Evolutionary conservation across 2,888 invertebrate genomes (phyloP).

Genomic region (Oasisia sp.): DNA sequence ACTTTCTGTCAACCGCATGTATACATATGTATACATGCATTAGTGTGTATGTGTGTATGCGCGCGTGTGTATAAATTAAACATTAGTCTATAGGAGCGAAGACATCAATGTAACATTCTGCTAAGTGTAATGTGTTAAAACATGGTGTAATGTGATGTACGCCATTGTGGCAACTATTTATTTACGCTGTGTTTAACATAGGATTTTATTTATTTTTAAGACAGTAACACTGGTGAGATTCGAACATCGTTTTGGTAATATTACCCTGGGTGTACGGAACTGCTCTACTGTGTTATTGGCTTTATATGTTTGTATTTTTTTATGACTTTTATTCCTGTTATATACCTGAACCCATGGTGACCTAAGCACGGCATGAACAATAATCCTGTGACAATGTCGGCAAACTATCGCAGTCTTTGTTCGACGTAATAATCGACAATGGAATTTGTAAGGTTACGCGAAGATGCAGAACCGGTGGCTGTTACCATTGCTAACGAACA

Average conservation of each 20-base stretch:
- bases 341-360: not conserved
- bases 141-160: not conserved
- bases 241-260: not conserved
- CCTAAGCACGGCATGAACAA: not conserved
- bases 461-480: not conserved
- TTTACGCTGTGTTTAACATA: conserved; percentile 6
- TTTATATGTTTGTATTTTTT: not conserved
- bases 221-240: not conserved
- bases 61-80: too few relatives aligned
- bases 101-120: too few relatives aligned
- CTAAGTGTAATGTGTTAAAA: too few relatives aligned
- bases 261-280: not conserved
- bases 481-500: not conserved
- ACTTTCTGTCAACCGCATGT: too few relatives aligned
- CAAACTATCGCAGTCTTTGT: not conserved
- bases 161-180: not conserved
- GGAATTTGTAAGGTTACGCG: not conserved
- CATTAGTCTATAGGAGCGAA: too few relatives aligned
- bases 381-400: not conserved
- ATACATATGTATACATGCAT: too few relatives aligned
- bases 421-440: not conserved
- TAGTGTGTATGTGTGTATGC: too few relatives aligned
- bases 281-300: conserved; percentile 10
- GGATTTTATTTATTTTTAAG: not conserved
- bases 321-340: not conserved